These are phyloP conservation scores for Argyresthia goedartella DNA, from an alignment of 2,888 invertebrate species.

Conservation along the genomic window DNA sequence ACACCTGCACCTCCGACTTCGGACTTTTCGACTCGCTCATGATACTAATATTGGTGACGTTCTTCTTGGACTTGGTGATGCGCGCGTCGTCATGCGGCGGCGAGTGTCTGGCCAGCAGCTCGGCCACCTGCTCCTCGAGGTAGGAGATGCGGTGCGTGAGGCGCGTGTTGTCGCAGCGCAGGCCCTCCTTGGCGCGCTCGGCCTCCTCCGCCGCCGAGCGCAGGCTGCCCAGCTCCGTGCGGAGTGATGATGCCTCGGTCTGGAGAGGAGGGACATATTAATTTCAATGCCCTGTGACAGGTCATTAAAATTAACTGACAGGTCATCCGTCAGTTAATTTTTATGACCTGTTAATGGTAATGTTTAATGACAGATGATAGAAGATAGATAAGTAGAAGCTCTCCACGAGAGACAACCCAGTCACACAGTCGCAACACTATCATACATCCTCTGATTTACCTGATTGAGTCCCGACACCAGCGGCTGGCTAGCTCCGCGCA, in stretches of 20 bases:
- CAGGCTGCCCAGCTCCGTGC: slow-evolving; percentile 70
- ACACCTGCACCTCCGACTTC: slow-evolving; percentile 73
- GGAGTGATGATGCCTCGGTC: slow-evolving; percentile 66
- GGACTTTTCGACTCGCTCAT: slow-evolving; percentile 61
- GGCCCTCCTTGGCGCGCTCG: slow-evolving; percentile 72
- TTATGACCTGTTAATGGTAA: too few relatives aligned
- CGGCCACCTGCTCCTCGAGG: slow-evolving; percentile 87
- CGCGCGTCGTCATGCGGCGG: slow-evolving; percentile 30
- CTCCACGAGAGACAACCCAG: too few relatives aligned
- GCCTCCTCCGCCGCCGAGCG: slow-evolving; percentile 74
- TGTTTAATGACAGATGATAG: too few relatives aligned
- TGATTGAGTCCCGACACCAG: too few relatives aligned
- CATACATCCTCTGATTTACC: too few relatives aligned
- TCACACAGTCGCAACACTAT: too few relatives aligned
- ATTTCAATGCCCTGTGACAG: not conserved
- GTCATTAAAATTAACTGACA: not conserved
- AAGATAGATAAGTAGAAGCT: too few relatives aligned
- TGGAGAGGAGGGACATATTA: slow-evolving; percentile 15
- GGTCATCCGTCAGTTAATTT: too few relatives aligned
- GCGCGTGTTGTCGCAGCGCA: slow-evolving; percentile 84
- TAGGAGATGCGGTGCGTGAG: slow-evolving; percentile 91
- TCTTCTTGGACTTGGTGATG: slow-evolving; percentile 72
- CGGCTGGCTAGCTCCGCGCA: too few relatives aligned
- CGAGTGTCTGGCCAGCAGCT: slow-evolving; percentile 62
- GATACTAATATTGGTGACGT: slow-evolving; percentile 80